A percentile compares a stretch with the other conserved stretches of the same genome.
These are phyloP conservation scores for Myotis brandtii DNA, from an alignment of 2,113 vertebrate genomes.

Conservation along the genomic window DNA sequence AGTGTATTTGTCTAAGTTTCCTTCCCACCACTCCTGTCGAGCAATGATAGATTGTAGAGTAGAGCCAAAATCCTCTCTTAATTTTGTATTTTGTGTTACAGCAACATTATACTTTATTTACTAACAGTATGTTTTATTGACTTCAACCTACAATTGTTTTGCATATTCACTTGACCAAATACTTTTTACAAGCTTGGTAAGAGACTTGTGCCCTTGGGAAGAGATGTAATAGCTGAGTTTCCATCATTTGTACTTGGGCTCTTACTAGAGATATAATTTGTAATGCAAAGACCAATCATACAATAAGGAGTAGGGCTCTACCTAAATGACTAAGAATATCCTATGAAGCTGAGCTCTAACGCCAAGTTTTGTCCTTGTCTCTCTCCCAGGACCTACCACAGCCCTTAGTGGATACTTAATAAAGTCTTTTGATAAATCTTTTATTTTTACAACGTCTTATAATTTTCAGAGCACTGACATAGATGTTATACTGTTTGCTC, in stretches of 20 bases:
- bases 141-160: not conserved
- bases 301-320: not conserved
- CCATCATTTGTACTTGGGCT: not conserved
- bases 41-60: not conserved
- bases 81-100: not conserved
- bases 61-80: not conserved
- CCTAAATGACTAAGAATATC: not conserved
- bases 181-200: not conserved
- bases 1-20: not conserved
- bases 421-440: not conserved
- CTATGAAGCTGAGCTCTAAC: not conserved
- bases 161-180: not conserved
- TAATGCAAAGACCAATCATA: not conserved
- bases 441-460: not conserved
- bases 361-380: not conserved
- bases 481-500: not conserved
- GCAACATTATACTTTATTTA: conserved; percentile 37
- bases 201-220: not conserved
- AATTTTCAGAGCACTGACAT: not conserved
- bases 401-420: not conserved
- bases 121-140: conserved; percentile 30
- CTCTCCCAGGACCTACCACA: not conserved
- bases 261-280: not conserved
- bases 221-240: not conserved
- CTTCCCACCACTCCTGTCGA: not conserved